A percentile compares a stretch with the other conserved stretches of the same genome.
Conservation (phyloP, 2,888 invertebrate species). For the Sycophila texana region DNA sequence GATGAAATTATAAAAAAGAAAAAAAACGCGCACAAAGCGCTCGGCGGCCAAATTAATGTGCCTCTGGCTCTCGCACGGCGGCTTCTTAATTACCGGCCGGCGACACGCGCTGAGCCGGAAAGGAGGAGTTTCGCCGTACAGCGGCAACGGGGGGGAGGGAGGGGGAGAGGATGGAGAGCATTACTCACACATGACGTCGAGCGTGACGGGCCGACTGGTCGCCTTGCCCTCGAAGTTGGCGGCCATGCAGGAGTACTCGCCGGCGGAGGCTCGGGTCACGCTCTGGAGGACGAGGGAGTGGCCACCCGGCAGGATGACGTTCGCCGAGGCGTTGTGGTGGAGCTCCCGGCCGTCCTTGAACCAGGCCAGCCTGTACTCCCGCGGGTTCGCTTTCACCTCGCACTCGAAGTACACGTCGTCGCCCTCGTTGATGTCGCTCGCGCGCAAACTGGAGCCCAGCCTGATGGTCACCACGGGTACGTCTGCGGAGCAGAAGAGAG, state of each 20-base stretch:
- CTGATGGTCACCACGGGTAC: conserved; percentile 87
- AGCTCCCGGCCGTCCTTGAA: conserved; percentile 90
- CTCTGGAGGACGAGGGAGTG: conserved; percentile 88
- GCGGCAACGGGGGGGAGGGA: too few species aligned
- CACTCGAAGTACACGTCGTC: conserved; percentile 94
- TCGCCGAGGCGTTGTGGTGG: conserved; percentile 88
- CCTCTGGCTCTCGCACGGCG: too few species aligned
- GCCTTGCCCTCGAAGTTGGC: conserved; percentile 91
- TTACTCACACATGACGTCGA: conserved; percentile 71
- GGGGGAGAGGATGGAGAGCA: too few species aligned
- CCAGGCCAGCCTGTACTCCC: conserved; percentile 89
- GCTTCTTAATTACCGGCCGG: too few species aligned
- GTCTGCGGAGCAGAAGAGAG: conserved; percentile 76
- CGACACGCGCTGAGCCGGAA: too few species aligned
- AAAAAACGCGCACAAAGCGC: too few species aligned
- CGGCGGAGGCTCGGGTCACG: conserved; percentile 88
- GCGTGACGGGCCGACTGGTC: conserved; percentile 65
- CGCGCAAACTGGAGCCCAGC: conserved; percentile 89
- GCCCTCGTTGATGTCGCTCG: conserved; percentile 91
- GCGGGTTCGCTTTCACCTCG: conserved; percentile 89
- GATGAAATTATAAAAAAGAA: too few species aligned
- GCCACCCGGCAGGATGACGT: conserved; percentile 89
- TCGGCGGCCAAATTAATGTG: too few species aligned
- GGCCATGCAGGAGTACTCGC: conserved; percentile 92
- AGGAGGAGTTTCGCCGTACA: too few species aligned